Conservation (phyloP, 2,113 vertebrate species). For the Psilopogon haemacephalus region DNA sequence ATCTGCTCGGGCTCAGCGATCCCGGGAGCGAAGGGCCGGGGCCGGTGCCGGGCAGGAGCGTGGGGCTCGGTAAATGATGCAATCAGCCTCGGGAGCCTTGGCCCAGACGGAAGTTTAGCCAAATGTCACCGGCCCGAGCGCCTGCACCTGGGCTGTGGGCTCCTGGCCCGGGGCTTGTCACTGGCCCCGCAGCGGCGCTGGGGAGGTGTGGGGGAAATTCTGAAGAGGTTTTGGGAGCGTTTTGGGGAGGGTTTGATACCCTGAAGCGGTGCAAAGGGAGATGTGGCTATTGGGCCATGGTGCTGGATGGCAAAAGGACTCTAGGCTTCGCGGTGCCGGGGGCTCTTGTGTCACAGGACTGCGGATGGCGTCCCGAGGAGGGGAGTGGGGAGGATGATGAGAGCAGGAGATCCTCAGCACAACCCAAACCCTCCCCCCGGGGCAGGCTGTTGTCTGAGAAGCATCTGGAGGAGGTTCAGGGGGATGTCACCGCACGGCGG, state of each 20-base stretch:
- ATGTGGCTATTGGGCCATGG: rapidly evolving
- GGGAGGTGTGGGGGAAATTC: neutral
- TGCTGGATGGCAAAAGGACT: rapidly evolving
- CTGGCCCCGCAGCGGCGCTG: rapidly evolving
- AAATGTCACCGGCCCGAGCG: neutral
- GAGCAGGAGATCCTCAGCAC: neutral
- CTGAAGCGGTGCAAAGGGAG: rapidly evolving
- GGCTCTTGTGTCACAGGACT: rapidly evolving
- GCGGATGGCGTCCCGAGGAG: rapidly evolving
- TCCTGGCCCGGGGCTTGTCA: neutral
- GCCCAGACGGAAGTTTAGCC: neutral
- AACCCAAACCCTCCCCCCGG: neutral
- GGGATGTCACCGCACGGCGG: rapidly evolving
- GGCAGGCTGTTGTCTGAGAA: rapidly evolving
- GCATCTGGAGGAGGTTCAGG: neutral
- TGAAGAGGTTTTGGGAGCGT: neutral
- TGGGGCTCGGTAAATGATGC: conserved; percentile 11
- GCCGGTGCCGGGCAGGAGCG: neutral
- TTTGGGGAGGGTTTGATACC: neutral
- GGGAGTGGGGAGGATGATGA: rapidly evolving
- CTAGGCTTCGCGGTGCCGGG: neutral
- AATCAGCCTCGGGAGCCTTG: neutral
- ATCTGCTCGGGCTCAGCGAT: conserved; percentile 48
- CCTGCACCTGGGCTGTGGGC: neutral
- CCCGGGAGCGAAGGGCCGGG: neutral